Base-by-base conservation (phyloP, 2,113 vertebrate genomes). In the Pygoscelis adeliae region DNA sequence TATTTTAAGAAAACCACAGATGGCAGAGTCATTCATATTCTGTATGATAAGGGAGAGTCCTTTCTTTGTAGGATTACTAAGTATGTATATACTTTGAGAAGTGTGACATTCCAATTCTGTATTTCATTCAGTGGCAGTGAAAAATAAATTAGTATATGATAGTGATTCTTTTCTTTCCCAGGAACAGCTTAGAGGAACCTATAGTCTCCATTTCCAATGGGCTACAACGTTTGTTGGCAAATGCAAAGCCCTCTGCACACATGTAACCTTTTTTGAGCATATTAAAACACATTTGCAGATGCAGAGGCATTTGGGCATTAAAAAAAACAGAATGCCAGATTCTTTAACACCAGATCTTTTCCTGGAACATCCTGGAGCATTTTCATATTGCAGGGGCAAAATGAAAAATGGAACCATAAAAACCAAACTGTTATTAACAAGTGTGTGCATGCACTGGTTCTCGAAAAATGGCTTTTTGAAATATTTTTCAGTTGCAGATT, bases 1-100 rank as follows among this genome's bases (percentile, higher is more conserved):
- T 95, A 94, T 94, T 96, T 96, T 90, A 87, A 93, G 95, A 88
- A 89, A 96, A 80, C 38, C 94, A 96, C 95, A 96, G 97, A 96
- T 96, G 95, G 96, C 46, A 85, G 72, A 96, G 74, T 91, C 82
- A 94, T 95, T 96, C 82, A 89, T 93, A 95, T 89, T 95, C 87
- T 20, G 74, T 77, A 93, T 38, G 87, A 87, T 91, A 93, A 88
- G 20, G 70, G 73, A 89, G 71, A 90, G 74, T 77, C 81, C 71
- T 95, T 92, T 91, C 87, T 88, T 91, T 0, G 1, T 80, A 50
- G 27, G 74, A 89, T 86, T 91, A 83, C 85, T 66, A 86, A 76
- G 70, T 95, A 67, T 27, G 49, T 63, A 88, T 87, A 46, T 85
- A 95, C 1, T 1, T 67, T 40, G 42, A 65, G 82, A 88, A 85